Evolutionary conservation across 2,797 vertebrate species (phyloP).

Genomic region (Lutjanus argentimaculatus): DNA sequence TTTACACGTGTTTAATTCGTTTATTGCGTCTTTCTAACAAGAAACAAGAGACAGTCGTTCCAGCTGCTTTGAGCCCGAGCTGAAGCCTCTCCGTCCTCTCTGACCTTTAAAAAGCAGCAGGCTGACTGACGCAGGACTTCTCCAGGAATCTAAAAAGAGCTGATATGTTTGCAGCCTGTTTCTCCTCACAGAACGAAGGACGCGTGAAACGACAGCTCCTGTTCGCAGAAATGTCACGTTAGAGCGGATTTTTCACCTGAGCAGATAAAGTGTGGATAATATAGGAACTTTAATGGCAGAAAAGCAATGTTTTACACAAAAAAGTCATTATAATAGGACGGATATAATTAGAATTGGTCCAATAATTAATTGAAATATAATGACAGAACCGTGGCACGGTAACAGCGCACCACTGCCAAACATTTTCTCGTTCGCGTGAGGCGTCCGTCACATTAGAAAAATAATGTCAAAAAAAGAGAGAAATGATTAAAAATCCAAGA

Average conservation of each 20-base stretch:
- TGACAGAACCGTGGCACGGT: background rate
- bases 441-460: conserved; percentile 13
- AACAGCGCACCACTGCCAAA: background rate
- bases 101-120: conserved; percentile 30
- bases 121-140: background rate
- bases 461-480: background rate
- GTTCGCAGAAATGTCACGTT: background rate
- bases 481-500: background rate
- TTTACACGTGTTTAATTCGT: background rate
- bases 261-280: background rate
- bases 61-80: background rate
- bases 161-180: background rate
- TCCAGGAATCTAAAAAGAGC: conserved; percentile 10
- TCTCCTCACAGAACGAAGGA: background rate
- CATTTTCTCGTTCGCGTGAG: conserved; percentile 12
- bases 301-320: background rate
- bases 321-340: background rate
- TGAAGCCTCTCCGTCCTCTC: conserved; percentile 9
- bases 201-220: background rate
- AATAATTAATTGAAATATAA: background rate
- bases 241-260: background rate
- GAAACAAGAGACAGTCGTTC: background rate
- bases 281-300: background rate
- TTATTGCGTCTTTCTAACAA: background rate
- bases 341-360: background rate